Conservation (phyloP, 2,888 invertebrate species). For the Poecilus cupreus region DNA sequence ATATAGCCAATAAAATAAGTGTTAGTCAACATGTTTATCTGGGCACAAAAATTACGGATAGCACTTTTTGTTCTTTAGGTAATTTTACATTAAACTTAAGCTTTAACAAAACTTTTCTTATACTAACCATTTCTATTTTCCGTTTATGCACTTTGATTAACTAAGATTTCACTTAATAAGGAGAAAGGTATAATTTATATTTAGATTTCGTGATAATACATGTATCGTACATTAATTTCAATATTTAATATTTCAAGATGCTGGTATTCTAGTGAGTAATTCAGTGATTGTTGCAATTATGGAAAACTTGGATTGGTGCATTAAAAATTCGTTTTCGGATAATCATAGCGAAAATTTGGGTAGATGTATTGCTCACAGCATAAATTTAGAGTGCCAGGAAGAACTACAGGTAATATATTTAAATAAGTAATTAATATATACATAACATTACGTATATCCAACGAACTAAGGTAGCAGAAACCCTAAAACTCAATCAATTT, state of each 20-base stretch:
- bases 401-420: slow-evolving; percentile 73
- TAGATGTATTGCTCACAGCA: slow-evolving; percentile 86
- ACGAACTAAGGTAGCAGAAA: too few species aligned
- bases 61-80: slow-evolving; percentile 83
- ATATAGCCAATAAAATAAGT: slow-evolving; percentile 85
- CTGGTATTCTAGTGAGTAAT: slow-evolving; percentile 91
- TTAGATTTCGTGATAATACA: background rate
- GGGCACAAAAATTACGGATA: slow-evolving; percentile 80
- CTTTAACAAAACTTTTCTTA: slow-evolving; percentile 12
- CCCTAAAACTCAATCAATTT: too few species aligned
- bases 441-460: too few species aligned
- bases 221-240: background rate
- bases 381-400: slow-evolving; percentile 78
- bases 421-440: background rate
- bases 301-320: slow-evolving; percentile 90
- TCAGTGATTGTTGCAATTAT: slow-evolving; percentile 87
- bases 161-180: slow-evolving; percentile 19
- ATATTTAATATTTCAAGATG: slow-evolving; percentile 75
- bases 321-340: slow-evolving; percentile 87
- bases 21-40: slow-evolving; percentile 90
- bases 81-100: slow-evolving; percentile 61
- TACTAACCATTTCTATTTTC: slow-evolving; percentile 20
- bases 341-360: slow-evolving; percentile 91
- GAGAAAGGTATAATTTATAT: slow-evolving; percentile 11
- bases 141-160: background rate